Evolutionary conservation across 2,113 vertebrate genomes (phyloP), one percentile per base, ranked within the genome.

Genomic region (Anguilla rostrata): DNA sequence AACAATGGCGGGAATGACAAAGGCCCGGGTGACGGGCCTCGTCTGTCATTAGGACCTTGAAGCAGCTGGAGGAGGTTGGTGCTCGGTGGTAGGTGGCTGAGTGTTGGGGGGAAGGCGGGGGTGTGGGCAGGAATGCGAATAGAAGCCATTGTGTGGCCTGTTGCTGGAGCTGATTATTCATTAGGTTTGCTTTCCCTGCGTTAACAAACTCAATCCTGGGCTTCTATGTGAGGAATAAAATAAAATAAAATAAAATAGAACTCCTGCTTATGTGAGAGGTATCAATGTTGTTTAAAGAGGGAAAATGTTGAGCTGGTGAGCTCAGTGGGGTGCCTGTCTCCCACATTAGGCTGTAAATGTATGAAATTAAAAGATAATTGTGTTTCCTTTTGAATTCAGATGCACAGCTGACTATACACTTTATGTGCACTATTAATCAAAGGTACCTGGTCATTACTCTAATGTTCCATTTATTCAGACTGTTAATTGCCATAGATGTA

Each of bases 141-240:
- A 90, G 89, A 88, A 84, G 84, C 86, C 41, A 89, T 90, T 94
- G 87, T 91, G 71, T 85, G 18, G 82, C 20, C 41, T 87, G 39
- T 94, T 92, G 87, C 87, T 84, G 82, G 87, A 91, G 90, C 88
- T 88, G 87, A 87, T 89, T 92, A 90, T 87, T 93, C 88, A 89
- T 94, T 93, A 92, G 90, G 85, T 94, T 84, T 85, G 89, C 90
- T 93, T 95, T 92, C 86, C 90, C 85, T 60, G 75, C 46, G 75
- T 92, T 94, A 94, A 92, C 93, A 91, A 92, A 93, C 92, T 94
- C 92, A 92, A 89, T 71, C 22, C 90, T 39, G 34, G 66, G 43
- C 57, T 82, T 9, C 34, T 81, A 79, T 63, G 75, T 87, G 39
- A 39, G 63, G 43, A 84, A 80, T 56, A 84, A 43, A 83, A 80